Conservation (phyloP, 2,113 vertebrate species). For the Carassius gibelio region DNA sequence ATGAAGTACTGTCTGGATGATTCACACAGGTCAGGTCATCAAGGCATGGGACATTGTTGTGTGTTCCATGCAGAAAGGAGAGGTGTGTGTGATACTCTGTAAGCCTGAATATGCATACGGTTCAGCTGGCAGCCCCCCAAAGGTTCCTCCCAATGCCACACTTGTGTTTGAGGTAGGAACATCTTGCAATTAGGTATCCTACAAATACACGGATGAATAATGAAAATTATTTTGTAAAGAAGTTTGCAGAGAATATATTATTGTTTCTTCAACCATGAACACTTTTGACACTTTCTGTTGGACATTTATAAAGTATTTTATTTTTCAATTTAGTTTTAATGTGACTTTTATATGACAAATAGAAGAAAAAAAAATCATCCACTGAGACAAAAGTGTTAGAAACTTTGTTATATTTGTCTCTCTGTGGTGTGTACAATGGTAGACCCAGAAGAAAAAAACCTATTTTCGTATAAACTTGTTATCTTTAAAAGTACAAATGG, state of each 20-base stretch:
- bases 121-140: slow-evolving; percentile 83
- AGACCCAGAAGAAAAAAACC: background rate
- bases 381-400: background rate
- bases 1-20: background rate
- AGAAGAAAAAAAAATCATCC: background rate
- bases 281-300: background rate
- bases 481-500: background rate
- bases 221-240: too few species aligned
- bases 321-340: background rate
- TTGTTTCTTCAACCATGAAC: background rate
- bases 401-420: background rate
- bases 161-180: slow-evolving; percentile 85
- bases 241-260: background rate
- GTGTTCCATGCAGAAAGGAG: slow-evolving; percentile 90
- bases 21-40: slow-evolving; percentile 87
- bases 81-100: slow-evolving; percentile 87
- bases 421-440: background rate
- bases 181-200: too few species aligned
- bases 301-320: background rate
- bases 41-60: slow-evolving; percentile 94
- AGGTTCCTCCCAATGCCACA: slow-evolving; percentile 87
- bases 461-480: background rate
- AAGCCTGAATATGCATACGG: slow-evolving; percentile 91
- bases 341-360: background rate
- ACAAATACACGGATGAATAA: background rate